Evolutionary conservation across 2,888 invertebrate species (phyloP).

Genomic region (Silvanus unidentatus): DNA sequence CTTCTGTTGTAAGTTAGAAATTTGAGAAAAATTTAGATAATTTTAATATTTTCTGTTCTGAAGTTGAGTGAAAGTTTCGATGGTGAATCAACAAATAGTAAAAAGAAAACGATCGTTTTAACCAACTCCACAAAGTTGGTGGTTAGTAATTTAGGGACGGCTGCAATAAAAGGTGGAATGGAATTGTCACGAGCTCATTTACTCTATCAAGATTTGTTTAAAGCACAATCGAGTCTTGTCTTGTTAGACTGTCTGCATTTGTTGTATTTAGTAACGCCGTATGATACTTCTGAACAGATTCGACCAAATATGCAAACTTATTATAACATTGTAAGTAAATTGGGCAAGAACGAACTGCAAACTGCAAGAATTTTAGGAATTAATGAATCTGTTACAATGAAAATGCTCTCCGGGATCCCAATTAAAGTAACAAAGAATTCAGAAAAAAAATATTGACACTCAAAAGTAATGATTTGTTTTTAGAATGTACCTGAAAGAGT

Average conservation of each 20-base stretch:
- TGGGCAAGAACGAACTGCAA: conserved; percentile 59
- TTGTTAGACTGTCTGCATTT: conserved; percentile 78
- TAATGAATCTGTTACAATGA: conserved; percentile 64
- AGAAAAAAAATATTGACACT: neutral
- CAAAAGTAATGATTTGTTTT: conserved; percentile 21
- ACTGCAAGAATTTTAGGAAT: conserved; percentile 73
- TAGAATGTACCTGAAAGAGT: conserved; percentile 57
- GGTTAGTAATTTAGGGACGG: conserved; percentile 66
- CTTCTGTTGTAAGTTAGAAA: conserved; percentile 7
- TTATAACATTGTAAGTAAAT: conserved; percentile 56
- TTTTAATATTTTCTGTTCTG: too few species aligned
- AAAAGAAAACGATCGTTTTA: conserved; percentile 27
- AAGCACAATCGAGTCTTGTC: conserved; percentile 70
- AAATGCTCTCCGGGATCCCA: conserved; percentile 62
- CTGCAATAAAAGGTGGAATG: conserved; percentile 81
- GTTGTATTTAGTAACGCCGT: conserved; percentile 79
- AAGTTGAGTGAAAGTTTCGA: too few species aligned
- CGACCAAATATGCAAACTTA: conserved; percentile 51
- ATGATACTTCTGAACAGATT: conserved; percentile 57
- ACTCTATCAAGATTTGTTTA: conserved; percentile 68
- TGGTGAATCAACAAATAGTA: neutral
- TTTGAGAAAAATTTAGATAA: too few species aligned
- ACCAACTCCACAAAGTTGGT: conserved; percentile 36
- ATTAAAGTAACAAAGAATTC: conserved; percentile 49
- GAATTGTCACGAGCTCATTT: conserved; percentile 64